phyloP scores from a whole-genome alignment of 2,113 vertebrate genomes.

The mouse (Mus musculus) region DNA sequence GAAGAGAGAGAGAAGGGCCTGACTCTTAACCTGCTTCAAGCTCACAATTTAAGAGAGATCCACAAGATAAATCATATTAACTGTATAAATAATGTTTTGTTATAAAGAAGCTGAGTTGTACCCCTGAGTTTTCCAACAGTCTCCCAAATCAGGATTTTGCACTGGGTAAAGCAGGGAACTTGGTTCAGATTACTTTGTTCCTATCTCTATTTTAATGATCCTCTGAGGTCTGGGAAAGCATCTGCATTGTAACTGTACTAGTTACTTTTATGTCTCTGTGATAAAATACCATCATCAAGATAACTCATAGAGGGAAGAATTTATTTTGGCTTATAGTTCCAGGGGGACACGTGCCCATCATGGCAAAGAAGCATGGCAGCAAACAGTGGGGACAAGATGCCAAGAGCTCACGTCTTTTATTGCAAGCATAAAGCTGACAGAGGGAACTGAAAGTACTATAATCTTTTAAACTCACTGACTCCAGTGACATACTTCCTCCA shows the following conservation, averaged over 20 bases:
- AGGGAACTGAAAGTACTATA: no score
- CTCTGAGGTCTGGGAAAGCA: neutral
- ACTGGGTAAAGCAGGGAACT: neutral
- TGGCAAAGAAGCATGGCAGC: neutral
- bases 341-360: neutral
- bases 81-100: neutral
- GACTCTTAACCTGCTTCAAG: accelerated
- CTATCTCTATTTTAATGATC: neutral
- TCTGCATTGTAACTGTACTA: neutral
- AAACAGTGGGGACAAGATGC: neutral
- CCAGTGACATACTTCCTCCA: neutral
- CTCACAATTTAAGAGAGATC: neutral
- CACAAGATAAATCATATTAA: neutral
- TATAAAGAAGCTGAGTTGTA: neutral
- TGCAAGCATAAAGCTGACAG: neutral
- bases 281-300: neutral
- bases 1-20: neutral
- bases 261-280: neutral
- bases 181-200: conserved; percentile 15
- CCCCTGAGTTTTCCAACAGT: neutral
- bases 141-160: neutral
- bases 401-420: neutral
- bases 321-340: neutral
- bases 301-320: neutral
- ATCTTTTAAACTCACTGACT: neutral